These are phyloP conservation scores for Ormyrus nitidulus DNA, from an alignment of 2,888 invertebrate genomes.

Conservation along the genomic window DNA sequence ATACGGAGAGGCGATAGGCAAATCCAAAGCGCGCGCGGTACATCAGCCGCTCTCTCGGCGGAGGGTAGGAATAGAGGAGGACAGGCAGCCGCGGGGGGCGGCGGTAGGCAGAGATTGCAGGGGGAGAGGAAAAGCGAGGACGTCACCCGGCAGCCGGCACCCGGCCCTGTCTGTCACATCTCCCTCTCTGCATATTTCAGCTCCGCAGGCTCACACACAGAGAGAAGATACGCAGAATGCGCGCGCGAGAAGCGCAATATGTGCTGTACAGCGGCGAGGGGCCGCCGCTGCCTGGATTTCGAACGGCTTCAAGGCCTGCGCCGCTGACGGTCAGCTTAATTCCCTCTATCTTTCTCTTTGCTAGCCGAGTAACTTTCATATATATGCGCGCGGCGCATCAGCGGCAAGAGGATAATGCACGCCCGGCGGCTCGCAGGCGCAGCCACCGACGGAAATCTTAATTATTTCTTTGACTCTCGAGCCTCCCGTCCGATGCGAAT, in stretches of 20 bases:
- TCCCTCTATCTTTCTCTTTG: no score
- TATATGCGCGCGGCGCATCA: no score
- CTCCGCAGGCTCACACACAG: background rate
- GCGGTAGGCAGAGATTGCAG: constrained; percentile 11
- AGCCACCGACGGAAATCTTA: no score
- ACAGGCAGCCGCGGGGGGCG: no score
- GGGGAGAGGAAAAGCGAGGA: constrained; percentile 30
- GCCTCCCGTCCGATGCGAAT: no score
- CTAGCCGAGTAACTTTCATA: no score
- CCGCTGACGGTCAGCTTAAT: background rate
- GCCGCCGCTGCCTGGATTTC: background rate
- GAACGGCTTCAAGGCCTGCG: constrained; percentile 19
- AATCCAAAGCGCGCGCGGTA: background rate
- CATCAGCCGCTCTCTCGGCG: background rate
- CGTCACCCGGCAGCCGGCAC: constrained; percentile 4
- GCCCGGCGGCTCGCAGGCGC: no score
- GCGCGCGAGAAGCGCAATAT: constrained; percentile 29
- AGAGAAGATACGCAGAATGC: background rate
- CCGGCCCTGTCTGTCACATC: constrained; percentile 20
- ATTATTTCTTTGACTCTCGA: no score
- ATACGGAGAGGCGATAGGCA: background rate
- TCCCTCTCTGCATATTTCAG: constrained; percentile 46
- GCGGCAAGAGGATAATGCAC: no score
- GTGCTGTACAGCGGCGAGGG: constrained; percentile 1
- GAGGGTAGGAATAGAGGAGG: no score